phyloP scores from a whole-genome alignment of 2,113 vertebrate species.

The Paraplagusia blochii region DNA sequence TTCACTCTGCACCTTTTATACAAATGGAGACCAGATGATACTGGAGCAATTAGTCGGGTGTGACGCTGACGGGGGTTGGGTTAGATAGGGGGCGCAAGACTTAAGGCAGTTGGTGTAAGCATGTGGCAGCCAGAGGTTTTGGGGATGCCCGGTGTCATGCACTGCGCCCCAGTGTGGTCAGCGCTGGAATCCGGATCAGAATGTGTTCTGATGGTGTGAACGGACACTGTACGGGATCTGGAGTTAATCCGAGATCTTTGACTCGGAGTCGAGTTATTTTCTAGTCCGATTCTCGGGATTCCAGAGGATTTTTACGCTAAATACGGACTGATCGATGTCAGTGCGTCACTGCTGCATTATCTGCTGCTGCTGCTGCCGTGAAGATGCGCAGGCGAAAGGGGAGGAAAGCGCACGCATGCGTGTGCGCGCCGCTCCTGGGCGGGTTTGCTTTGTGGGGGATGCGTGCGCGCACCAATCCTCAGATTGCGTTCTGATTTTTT shows the following conservation, averaged over 20 bases:
- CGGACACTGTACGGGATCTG: too few relatives aligned
- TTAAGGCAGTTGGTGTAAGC: too few relatives aligned
- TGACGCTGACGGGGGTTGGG: slow-evolving; percentile 30
- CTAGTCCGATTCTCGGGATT: too few relatives aligned
- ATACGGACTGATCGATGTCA: neutral
- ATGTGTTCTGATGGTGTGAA: too few relatives aligned
- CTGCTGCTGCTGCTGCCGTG: slow-evolving; percentile 16
- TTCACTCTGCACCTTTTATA: neutral
- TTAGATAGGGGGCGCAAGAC: too few relatives aligned
- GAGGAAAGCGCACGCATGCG: slow-evolving; percentile 3
- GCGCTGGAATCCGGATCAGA: too few relatives aligned
- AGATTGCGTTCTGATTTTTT: slow-evolving; percentile 63
- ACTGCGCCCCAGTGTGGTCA: neutral
- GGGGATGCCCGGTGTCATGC: slow-evolving; percentile 22
- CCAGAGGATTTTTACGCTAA: too few relatives aligned
- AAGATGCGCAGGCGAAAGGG: slow-evolving; percentile 10
- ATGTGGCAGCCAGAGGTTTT: too few relatives aligned
- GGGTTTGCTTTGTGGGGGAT: slow-evolving; percentile 16
- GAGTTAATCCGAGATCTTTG: too few relatives aligned
- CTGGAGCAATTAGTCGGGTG: slow-evolving; percentile 20
- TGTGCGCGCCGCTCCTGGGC: neutral
- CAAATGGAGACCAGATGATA: slow-evolving; percentile 1
- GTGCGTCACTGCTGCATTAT: slow-evolving; percentile 34
- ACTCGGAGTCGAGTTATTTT: too few relatives aligned
- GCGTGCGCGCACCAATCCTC: slow-evolving; percentile 60